Conservation (phyloP, 1,140 invertebrate species). For the Papilio xuthus region DNA sequence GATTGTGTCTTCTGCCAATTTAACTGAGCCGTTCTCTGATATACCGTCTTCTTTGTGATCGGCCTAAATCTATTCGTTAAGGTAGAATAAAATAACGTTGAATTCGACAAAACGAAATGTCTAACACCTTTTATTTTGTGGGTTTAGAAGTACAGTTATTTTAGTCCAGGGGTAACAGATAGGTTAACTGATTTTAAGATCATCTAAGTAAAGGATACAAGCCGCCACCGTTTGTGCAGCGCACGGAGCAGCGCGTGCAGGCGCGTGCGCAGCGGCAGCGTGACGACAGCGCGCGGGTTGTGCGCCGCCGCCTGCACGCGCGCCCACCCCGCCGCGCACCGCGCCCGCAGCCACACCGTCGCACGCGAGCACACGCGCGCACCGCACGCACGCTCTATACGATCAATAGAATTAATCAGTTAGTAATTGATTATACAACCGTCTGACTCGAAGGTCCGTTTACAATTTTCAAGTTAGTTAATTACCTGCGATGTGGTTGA, state of each 20-base stretch:
- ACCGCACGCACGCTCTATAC: constrained; percentile 88
- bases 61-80: constrained; percentile 34
- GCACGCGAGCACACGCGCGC: constrained; percentile 91
- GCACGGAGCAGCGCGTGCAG: constrained; percentile 90
- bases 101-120: too few relatives aligned
- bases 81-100: constrained; percentile 1
- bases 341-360: constrained; percentile 89
- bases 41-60: constrained; percentile 28
- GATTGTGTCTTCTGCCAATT: constrained; percentile 40
- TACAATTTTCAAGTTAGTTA: not conserved
- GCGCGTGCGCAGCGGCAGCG: constrained; percentile 89
- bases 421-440: not conserved
- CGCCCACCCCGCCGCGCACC: constrained; percentile 90
- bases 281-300: constrained; percentile 92
- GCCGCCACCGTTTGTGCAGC: constrained; percentile 87
- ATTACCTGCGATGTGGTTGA: constrained; percentile 93
- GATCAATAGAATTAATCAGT: not conserved
- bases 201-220: constrained; percentile 60
- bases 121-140: too few relatives aligned
- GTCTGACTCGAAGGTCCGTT: not conserved
- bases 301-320: constrained; percentile 93
- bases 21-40: constrained; percentile 38
- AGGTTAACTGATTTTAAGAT: too few relatives aligned
- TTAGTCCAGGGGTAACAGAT: not conserved
- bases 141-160: not conserved